Evolutionary conservation across 2,888 invertebrate genomes (phyloP).

Genomic region (Teinopalpus imperialis): DNA sequence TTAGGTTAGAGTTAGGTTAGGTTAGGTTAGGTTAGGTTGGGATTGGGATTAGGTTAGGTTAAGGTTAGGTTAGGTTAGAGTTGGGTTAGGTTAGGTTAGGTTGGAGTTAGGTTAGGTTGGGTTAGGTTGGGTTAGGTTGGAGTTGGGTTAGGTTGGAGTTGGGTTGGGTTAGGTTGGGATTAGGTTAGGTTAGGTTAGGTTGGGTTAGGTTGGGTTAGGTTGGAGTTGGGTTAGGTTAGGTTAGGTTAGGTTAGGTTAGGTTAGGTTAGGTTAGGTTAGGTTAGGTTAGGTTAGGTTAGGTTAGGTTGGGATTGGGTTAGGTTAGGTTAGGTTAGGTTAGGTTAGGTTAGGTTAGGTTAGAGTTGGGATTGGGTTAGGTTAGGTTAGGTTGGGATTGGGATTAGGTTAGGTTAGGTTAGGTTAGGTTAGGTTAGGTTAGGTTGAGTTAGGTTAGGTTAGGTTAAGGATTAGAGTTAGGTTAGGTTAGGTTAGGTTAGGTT

Average conservation of each 20-base stretch:
- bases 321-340: slow-evolving; percentile 4
- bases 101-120: too few relatives aligned
- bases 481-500: slow-evolving; percentile 5
- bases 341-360: slow-evolving; percentile 7
- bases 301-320: too few relatives aligned
- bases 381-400: too few relatives aligned
- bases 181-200: neutral
- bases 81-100: too few relatives aligned
- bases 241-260: slow-evolving; percentile 5
- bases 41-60: too few relatives aligned
- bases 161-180: too few relatives aligned
- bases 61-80: too few relatives aligned
- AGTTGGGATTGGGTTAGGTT: too few relatives aligned
- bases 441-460: slow-evolving; percentile 5
- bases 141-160: neutral
- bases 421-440: slow-evolving; percentile 5
- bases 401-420: neutral
- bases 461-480: too few relatives aligned
- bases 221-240: neutral
- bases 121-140: neutral
- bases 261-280: neutral
- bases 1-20: too few relatives aligned
- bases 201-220: neutral
- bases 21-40: too few relatives aligned
- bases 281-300: slow-evolving; percentile 4